Evolutionary conservation across 2,888 invertebrate genomes (phyloP).

Genomic region (Arctia plantaginis): DNA sequence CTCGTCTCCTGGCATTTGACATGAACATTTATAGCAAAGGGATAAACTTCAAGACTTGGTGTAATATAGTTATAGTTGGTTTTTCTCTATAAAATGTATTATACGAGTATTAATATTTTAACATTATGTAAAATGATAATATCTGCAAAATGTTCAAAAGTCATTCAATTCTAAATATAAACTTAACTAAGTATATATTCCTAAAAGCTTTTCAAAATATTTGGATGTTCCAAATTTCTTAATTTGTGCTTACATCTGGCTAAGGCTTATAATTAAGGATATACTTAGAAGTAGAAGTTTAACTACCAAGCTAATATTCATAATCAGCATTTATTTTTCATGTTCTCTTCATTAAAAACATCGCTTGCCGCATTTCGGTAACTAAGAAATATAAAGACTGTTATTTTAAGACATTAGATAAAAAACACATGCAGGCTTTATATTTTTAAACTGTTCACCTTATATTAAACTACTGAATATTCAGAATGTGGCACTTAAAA

Average conservation of each 20-base stretch:
- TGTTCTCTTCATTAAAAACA: background rate
- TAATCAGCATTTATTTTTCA: background rate
- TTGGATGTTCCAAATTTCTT: background rate
- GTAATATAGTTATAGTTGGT: too few relatives aligned
- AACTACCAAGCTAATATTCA: background rate
- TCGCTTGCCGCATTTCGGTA: background rate
- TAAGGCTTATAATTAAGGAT: background rate
- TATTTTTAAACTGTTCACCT: background rate
- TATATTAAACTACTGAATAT: slow-evolving; percentile 7
- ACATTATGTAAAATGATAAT: too few relatives aligned
- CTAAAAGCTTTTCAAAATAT: background rate
- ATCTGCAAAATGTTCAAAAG: background rate
- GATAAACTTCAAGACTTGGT: too few relatives aligned
- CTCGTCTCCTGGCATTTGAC: background rate
- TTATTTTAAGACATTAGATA: background rate
- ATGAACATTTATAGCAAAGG: background rate
- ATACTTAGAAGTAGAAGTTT: background rate
- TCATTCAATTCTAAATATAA: too few relatives aligned
- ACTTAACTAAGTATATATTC: background rate
- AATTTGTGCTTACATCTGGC: background rate
- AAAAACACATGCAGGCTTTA: background rate
- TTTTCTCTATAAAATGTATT: too few relatives aligned
- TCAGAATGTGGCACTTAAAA: slow-evolving; percentile 20
- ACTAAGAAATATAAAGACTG: background rate
- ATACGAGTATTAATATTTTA: too few relatives aligned